Evolutionary conservation across 37 sponge, comb jelly and placozoan genomes (phyloP).

Genomic region (Theonella swinhoei): DNA sequence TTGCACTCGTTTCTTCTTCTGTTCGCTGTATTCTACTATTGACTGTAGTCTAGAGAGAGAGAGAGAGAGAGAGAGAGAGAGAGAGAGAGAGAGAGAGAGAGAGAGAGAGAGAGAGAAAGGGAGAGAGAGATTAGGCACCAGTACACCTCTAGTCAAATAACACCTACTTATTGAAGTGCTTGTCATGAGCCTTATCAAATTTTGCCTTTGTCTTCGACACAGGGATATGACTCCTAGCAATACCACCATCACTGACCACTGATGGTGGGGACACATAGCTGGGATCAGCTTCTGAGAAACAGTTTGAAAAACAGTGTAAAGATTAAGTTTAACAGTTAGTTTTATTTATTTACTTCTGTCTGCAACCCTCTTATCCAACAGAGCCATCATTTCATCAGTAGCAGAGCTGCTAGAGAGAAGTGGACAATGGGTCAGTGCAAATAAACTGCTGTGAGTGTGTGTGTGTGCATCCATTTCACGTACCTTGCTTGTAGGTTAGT

Average conservation of each 20-base stretch:
- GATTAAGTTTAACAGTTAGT: not conserved
- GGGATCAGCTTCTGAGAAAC: constrained; percentile 24
- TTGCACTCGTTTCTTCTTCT: not conserved
- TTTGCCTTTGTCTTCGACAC: not conserved
- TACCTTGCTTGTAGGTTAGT: not conserved
- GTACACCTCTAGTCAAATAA: too few relatives aligned
- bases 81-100: not conserved
- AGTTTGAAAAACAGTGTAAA: not conserved
- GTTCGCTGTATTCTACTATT: not conserved
- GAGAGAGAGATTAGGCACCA: too few relatives aligned
- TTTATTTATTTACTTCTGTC: constrained; percentile 40
- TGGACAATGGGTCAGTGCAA: too few relatives aligned
- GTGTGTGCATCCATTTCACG: not conserved
- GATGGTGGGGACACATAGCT: not conserved
- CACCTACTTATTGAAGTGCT: constrained; percentile 19
- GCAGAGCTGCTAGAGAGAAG: not conserved
- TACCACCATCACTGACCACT: not conserved
- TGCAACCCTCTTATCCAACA: constrained; percentile 31
- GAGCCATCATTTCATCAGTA: constrained; percentile 12
- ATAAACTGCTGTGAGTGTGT: not conserved
- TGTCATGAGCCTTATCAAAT: constrained; percentile 34
- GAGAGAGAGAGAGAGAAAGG: not conserved
- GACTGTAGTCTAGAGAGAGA: not conserved
- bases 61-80: not conserved
- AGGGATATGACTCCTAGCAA: not conserved